These are phyloP conservation scores for Oceanites oceanicus DNA, from an alignment of 2,113 vertebrate species.

Conservation along the genomic window DNA sequence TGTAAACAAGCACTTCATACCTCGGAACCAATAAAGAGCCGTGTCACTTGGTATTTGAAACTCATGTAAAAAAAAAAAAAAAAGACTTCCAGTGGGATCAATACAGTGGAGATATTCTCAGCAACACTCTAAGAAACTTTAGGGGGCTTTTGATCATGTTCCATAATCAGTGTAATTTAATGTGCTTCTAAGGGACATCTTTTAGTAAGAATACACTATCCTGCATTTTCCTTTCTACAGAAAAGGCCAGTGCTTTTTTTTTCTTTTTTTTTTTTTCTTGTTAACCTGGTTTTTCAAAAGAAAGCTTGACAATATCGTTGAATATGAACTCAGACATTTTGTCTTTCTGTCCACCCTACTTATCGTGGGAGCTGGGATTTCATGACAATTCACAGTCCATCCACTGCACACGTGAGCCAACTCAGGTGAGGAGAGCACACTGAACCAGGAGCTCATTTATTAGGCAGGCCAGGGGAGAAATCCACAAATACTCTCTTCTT, in stretches of 20 bases:
- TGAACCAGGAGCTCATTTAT: neutral
- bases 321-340: neutral
- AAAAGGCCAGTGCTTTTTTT: neutral
- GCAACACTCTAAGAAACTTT: neutral
- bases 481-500: neutral
- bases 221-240: neutral
- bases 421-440: neutral
- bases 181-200: neutral
- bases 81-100: neutral
- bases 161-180: neutral
- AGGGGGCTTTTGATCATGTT: neutral
- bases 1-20: neutral
- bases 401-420: neutral
- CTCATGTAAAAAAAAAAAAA: neutral
- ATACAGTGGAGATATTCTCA: neutral
- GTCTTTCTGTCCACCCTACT: neutral
- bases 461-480: neutral
- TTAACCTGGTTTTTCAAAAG: neutral
- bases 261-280: neutral
- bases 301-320: neutral
- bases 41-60: neutral
- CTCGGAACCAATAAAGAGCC: neutral
- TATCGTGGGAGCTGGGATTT: neutral
- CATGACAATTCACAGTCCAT: neutral
- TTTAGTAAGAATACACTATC: neutral